Conservation (phyloP, 2,888 invertebrate genomes). For the Trachelus stipa region DNA sequence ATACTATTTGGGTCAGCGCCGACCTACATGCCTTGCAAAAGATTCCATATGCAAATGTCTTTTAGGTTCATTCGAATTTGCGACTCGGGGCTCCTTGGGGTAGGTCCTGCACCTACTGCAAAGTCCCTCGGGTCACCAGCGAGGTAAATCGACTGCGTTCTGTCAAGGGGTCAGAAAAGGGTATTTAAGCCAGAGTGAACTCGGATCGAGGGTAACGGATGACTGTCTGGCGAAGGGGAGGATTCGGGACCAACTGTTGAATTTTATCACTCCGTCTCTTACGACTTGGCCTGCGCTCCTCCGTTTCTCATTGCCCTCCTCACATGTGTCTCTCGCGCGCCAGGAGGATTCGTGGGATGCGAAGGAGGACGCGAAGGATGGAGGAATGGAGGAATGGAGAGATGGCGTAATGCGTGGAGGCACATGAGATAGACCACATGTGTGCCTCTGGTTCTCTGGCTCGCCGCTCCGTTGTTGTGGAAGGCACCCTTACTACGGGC, state of each 20-base stretch:
- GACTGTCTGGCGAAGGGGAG: constrained; percentile 8
- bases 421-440: constrained; percentile 42
- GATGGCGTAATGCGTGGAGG: neutral
- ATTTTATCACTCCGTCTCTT: constrained; percentile 52
- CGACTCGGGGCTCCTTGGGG: no score
- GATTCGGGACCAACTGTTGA: constrained; percentile 61
- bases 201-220: no score
- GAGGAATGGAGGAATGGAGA: neutral
- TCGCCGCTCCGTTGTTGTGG: constrained; percentile 14
- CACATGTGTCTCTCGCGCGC: constrained; percentile 25
- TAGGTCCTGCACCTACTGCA: no score
- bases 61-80: no score
- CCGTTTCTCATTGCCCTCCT: neutral
- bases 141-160: no score
- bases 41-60: no score
- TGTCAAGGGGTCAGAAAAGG: no score
- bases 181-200: no score
- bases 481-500: constrained; percentile 4
- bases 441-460: constrained; percentile 24
- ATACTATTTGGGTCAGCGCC: constrained; percentile 14
- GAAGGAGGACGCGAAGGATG: constrained; percentile 14
- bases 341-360: neutral
- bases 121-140: no score
- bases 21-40: constrained; percentile 13
- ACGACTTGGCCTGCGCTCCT: neutral